Base-by-base conservation (phyloP, 1,140 invertebrate species). In the Dermatophagoides farinae region DNA sequence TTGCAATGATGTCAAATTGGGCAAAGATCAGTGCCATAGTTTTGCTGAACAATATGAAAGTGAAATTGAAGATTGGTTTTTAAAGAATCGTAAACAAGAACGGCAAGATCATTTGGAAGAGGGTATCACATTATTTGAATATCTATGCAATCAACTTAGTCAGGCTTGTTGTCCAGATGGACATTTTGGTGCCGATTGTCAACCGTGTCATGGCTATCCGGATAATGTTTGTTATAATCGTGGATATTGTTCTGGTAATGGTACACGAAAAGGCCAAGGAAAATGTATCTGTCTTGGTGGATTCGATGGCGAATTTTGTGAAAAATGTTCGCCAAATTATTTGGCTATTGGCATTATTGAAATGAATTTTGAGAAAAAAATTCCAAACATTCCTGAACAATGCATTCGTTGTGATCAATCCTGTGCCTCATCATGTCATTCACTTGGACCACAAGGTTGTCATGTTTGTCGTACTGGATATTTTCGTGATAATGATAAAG, bases 241-340 rank as follows among this genome's bases (percentile, higher is more conserved):
- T 77, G 95, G 95, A 47, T 85, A 85, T 70, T 97, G 93, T 11
- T 61, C 81, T 76, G 93, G 93, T 37, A 79, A 82, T 65, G 92
- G 95, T 1, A 95, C 88, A 0, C 76, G 91, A 49, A 88, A 88
- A 73, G 95, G 95, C 6, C 89, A 84, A 70, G 95, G 93, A 0
- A 80, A 82, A 57, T 98, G 95, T 69, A 72, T 77, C 20, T 98
- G 95, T 72, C 80, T 92, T 69, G 66, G 68, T 25, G 91, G 87
- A 0, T 97, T 97, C 70, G 68, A 67, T 0, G 90, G 89, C 20
- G 75, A 80, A 0, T 68, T 77, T 31, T 99, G 95, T 75, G 78
- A 82, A 60, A 70, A 79, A 14, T 99, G 95, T 75, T 76, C 76
- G 46, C 68, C 73, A 60, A 80, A 81, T n/a, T 88, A 83, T 71